Evolutionary conservation across 2,797 vertebrate genomes (phyloP).

Genomic region (Cetoscarus ocellatus): DNA sequence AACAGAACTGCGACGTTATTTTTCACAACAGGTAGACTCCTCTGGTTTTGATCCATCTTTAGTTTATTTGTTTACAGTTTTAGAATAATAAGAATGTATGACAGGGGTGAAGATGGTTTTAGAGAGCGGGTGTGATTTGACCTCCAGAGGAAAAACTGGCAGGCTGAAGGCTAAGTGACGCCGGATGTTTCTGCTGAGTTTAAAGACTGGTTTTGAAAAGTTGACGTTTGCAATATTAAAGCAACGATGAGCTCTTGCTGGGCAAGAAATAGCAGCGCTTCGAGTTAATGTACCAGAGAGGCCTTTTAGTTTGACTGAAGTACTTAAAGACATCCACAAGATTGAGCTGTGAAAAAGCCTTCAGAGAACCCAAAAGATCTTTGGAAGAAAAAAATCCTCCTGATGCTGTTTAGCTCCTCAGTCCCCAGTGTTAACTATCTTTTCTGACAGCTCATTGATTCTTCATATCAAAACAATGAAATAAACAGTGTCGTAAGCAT

Average conservation of each 20-base stretch:
- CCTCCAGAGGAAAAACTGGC: constrained; percentile 39
- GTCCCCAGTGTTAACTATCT: too few relatives aligned
- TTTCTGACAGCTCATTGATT: too few relatives aligned
- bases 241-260: constrained; percentile 84
- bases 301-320: constrained; percentile 50
- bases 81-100: constrained; percentile 83
- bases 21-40: constrained; percentile 73
- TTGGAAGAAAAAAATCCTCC: background rate
- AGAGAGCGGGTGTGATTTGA: constrained; percentile 66
- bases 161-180: constrained; percentile 34
- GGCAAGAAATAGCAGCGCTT: constrained; percentile 69
- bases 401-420: background rate
- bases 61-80: constrained; percentile 81
- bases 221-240: constrained; percentile 81
- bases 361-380: constrained; percentile 32
- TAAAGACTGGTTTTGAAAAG: constrained; percentile 81
- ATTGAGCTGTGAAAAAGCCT: constrained; percentile 51
- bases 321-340: constrained; percentile 33
- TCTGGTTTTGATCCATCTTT: constrained; percentile 82
- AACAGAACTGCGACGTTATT: constrained; percentile 82
- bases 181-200: constrained; percentile 45
- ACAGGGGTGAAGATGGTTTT: constrained; percentile 64
- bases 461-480: too few relatives aligned
- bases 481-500: too few relatives aligned
- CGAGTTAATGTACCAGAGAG: constrained; percentile 36